Conservation (phyloP, 2,888 invertebrate genomes). For the Coremacera marginata region DNA sequence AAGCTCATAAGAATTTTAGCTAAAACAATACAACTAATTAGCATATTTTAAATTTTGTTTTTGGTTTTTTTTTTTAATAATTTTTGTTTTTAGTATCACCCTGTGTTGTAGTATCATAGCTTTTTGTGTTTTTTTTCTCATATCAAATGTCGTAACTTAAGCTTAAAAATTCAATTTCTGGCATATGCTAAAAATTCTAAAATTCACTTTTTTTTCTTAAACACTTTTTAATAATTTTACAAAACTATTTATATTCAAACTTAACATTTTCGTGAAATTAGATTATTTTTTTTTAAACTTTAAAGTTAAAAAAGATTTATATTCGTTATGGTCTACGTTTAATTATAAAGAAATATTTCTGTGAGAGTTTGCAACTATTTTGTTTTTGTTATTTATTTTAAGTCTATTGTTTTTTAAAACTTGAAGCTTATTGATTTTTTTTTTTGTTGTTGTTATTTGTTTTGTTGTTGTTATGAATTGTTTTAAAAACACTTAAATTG, state of each 20-base stretch:
- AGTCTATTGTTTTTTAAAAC: constrained; percentile 32
- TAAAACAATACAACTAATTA: constrained; percentile 19
- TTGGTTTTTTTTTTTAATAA: constrained; percentile 47
- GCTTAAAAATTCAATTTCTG: not conserved
- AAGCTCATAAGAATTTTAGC: not conserved
- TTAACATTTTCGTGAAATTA: constrained; percentile 43
- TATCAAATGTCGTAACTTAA: constrained; percentile 38
- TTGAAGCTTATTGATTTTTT: constrained; percentile 36
- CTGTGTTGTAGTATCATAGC: constrained; percentile 65
- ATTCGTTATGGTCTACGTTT: not conserved
- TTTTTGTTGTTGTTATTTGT: constrained; percentile 40
- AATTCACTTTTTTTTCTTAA: too few species aligned
- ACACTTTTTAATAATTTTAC: not conserved
- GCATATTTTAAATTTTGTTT: constrained; percentile 43
- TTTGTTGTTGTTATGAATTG: constrained; percentile 44
- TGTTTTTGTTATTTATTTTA: not conserved
- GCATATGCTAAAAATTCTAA: not conserved
- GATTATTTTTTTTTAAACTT: constrained; percentile 40
- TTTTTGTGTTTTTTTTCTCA: constrained; percentile 46
- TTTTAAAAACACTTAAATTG: constrained; percentile 60
- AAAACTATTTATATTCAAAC: constrained; percentile 50
- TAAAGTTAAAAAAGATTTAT: constrained; percentile 17
- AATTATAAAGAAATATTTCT: constrained; percentile 16
- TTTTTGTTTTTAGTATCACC: constrained; percentile 65
- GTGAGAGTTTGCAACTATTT: constrained; percentile 6